Percentiles rank a stretch among this genome's conserved stretches.
These are phyloP conservation scores for Platycheirus albimanus DNA, from an alignment of 2,888 invertebrate genomes.

Conservation along the genomic window DNA sequence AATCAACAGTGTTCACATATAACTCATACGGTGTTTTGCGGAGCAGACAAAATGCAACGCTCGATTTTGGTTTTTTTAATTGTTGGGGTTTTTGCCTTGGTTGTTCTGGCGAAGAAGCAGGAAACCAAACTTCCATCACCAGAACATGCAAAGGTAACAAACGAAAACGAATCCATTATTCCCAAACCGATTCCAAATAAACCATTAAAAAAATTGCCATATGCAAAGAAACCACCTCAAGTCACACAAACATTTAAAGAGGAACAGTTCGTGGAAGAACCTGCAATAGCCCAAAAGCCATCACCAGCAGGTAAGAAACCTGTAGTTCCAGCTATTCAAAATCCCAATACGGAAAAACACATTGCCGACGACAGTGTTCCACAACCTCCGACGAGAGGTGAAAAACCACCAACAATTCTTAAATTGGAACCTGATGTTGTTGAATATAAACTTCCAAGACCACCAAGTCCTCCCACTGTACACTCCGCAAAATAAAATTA, in stretches of 20 bases:
- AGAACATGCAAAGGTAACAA: background rate
- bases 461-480: conserved; percentile 3
- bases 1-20: conserved; percentile 16
- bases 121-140: background rate
- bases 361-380: background rate
- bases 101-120: conserved; percentile 3
- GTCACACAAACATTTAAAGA: background rate
- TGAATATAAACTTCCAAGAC: background rate
- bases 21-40: conserved; percentile 16
- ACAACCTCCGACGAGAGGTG: conserved; percentile 32
- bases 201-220: background rate
- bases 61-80: conserved; percentile 23
- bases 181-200: no score
- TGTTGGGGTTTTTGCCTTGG: conserved; percentile 34
- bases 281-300: background rate
- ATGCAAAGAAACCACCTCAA: background rate
- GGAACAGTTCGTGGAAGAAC: background rate
- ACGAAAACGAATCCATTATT: background rate
- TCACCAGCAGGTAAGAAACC: conserved; percentile 2
- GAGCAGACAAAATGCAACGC: conserved; percentile 40
- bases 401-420: conserved; percentile 1
- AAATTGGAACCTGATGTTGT: conserved; percentile 11
- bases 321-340: background rate
- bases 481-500: background rate
- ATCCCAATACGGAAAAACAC: background rate